A percentile compares a stretch with the other conserved stretches of the same genome.
Evolutionary conservation across 2,113 vertebrate species (phyloP).

Genomic region (Saimiri boliviensis): DNA sequence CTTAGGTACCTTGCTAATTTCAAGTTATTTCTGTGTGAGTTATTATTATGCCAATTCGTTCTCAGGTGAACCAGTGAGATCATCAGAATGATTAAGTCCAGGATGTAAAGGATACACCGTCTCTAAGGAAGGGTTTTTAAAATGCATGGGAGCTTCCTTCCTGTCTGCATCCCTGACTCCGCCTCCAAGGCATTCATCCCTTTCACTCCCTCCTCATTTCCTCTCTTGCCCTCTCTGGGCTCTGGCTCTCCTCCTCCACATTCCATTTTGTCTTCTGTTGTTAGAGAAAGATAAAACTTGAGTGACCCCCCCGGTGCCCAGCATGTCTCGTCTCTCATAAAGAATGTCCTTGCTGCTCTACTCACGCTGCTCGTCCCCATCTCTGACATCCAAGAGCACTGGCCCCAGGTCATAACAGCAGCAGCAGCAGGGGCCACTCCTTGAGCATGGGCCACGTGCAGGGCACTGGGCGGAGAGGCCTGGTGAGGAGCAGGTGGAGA

Average conservation of each 20-base stretch:
- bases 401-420: neutral
- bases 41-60: no score
- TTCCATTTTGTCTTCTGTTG: neutral
- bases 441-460: fast-evolving
- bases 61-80: neutral
- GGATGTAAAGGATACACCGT: fast-evolving
- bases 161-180: neutral
- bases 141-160: neutral
- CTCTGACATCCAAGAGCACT: no score
- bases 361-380: fast-evolving
- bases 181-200: neutral
- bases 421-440: neutral
- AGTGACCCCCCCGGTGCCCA: neutral
- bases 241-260: neutral
- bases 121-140: no score
- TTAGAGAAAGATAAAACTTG: neutral
- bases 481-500: fast-evolving
- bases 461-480: neutral
- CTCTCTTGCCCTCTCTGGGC: neutral
- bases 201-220: no score
- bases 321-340: neutral
- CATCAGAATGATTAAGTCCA: neutral
- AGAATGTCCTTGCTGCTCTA: neutral
- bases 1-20: neutral
- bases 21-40: neutral